A percentile compares a stretch with the other conserved stretches of the same genome.
These are phyloP conservation scores for Chrysomela aeneicollis DNA, from an alignment of 2,888 invertebrate species.

Conservation along the genomic window DNA sequence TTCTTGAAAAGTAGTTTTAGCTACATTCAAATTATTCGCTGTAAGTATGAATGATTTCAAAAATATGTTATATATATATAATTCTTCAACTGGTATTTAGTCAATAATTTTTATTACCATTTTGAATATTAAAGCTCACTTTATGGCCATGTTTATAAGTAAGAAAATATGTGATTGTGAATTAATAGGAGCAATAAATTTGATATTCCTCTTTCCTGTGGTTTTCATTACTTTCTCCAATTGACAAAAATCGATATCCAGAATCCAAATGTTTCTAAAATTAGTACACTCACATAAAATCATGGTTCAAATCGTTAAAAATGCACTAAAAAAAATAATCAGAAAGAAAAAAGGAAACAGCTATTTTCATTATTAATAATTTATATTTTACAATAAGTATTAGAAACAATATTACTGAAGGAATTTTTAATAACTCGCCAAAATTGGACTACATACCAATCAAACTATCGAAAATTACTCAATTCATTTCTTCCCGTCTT, in stretches of 20 bases:
- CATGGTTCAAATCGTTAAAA: no score
- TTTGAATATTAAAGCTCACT: no score
- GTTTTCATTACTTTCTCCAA: background rate
- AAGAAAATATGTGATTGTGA: background rate
- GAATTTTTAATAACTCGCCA: slow-evolving; percentile 3
- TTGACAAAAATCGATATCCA: no score
- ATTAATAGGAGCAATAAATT: background rate
- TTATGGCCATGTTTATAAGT: no score
- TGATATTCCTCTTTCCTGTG: background rate
- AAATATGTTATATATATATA: no score
- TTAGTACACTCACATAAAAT: background rate
- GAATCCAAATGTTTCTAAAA: no score
- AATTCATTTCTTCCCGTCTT: background rate
- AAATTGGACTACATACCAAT: slow-evolving; percentile 1
- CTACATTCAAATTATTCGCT: no score
- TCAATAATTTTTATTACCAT: no score
- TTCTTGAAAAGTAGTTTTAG: no score
- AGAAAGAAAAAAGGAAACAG: no score
- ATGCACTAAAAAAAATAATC: background rate
- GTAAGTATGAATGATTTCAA: no score
- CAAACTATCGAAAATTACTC: background rate
- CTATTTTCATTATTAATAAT: slow-evolving; percentile 26
- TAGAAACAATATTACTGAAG: background rate
- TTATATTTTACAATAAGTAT: slow-evolving; percentile 29
- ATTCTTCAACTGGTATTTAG: no score